A percentile compares a stretch with the other conserved stretches of the same genome.
phyloP scores from a whole-genome alignment of 2,113 vertebrate genomes.

The Ameiurus melas region DNA sequence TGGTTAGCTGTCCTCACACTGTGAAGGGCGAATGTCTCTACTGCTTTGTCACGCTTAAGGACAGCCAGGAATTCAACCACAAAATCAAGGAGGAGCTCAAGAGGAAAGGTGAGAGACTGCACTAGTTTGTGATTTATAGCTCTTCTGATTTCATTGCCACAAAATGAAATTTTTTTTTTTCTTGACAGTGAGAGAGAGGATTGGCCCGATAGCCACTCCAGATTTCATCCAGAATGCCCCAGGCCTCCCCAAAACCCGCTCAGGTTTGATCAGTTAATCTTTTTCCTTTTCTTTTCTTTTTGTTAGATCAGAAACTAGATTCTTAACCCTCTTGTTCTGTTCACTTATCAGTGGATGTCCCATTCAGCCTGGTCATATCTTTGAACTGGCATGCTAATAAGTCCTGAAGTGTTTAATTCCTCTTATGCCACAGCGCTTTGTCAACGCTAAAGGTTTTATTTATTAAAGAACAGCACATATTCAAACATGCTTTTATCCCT shows the following conservation, averaged over 20 bases:
- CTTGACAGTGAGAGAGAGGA: slow-evolving; percentile 77
- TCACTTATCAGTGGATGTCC: background rate
- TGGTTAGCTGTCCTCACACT: slow-evolving; percentile 75
- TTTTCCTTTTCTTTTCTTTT: background rate
- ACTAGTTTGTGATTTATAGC: background rate
- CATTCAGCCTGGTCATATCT: background rate
- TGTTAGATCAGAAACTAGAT: background rate
- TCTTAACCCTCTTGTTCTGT: background rate
- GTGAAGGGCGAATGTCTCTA: slow-evolving; percentile 82
- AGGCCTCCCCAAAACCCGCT: slow-evolving; percentile 78
- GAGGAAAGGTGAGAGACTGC: slow-evolving; percentile 67
- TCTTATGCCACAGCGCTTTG: background rate
- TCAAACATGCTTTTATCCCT: background rate
- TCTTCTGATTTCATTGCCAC: background rate
- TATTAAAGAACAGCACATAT: background rate
- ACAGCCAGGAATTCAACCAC: slow-evolving; percentile 69
- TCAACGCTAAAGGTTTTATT: background rate
- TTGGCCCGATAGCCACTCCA: slow-evolving; percentile 80
- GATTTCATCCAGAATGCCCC: slow-evolving; percentile 83
- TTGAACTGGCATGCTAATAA: background rate
- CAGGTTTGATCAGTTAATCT: slow-evolving; percentile 65
- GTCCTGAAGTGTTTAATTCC: background rate
- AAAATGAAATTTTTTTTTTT: background rate
- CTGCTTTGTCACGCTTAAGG: slow-evolving; percentile 78
- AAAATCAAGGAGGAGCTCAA: slow-evolving; percentile 72